A percentile compares a stretch with the other conserved stretches of the same genome.
phyloP scores from a whole-genome alignment of 2,888 invertebrate genomes.

The Pocota personata region DNA sequence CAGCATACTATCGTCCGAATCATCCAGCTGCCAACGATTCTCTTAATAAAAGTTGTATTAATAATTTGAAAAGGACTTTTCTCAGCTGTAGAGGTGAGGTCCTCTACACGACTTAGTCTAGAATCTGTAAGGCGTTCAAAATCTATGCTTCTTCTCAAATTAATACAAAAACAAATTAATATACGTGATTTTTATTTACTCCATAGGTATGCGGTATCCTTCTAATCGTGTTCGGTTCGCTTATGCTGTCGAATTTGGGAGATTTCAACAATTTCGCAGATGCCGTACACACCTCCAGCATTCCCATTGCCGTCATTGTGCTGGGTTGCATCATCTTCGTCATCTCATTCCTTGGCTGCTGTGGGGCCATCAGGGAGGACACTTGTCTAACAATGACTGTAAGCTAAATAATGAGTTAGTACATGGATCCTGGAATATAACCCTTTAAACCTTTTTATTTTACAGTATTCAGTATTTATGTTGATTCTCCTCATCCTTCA shows the following conservation, averaged over 20 bases:
- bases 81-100: too few relatives aligned
- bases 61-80: too few relatives aligned
- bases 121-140: too few relatives aligned
- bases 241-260: slow-evolving; percentile 86
- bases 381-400: slow-evolving; percentile 93
- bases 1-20: too few relatives aligned
- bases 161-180: background rate
- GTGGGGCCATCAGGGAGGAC: slow-evolving; percentile 93
- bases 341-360: slow-evolving; percentile 95
- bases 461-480: slow-evolving; percentile 89
- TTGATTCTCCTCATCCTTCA: slow-evolving; percentile 89
- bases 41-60: too few relatives aligned
- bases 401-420: slow-evolving; percentile 78
- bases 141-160: too few relatives aligned
- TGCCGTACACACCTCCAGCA: slow-evolving; percentile 83
- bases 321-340: slow-evolving; percentile 89
- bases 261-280: slow-evolving; percentile 83
- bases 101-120: too few relatives aligned
- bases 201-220: slow-evolving; percentile 89
- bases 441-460: slow-evolving; percentile 74
- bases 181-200: background rate
- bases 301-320: slow-evolving; percentile 87
- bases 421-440: background rate
- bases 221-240: slow-evolving; percentile 87
- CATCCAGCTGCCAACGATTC: too few relatives aligned